phyloP scores from a whole-genome alignment of 2,888 invertebrate genomes.

The Panopea generosa region DNA sequence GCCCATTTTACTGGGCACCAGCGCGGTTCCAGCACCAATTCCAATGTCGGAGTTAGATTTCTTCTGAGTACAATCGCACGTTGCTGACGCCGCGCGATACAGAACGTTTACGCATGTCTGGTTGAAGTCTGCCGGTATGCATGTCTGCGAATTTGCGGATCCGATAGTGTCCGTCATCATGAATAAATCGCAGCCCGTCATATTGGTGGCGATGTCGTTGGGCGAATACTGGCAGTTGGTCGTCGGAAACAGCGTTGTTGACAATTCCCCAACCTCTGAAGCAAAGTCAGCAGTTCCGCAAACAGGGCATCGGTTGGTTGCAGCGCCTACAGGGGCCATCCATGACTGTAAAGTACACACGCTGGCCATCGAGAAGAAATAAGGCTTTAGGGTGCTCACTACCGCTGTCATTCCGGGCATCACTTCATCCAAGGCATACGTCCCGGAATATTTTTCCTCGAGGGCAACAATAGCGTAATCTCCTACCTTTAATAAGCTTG shows the following conservation, averaged over 20 bases:
- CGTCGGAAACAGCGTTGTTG: no score
- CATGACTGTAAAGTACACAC: slow-evolving; percentile 48
- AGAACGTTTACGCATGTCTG: slow-evolving; percentile 22
- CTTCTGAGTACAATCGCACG: slow-evolving; percentile 33
- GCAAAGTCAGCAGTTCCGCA: slow-evolving; percentile 45
- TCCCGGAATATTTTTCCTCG: slow-evolving; percentile 15
- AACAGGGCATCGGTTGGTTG: slow-evolving; percentile 46
- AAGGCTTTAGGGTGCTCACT: slow-evolving; percentile 21
- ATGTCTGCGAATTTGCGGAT: slow-evolving; percentile 21
- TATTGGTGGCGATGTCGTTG: slow-evolving; percentile 14
- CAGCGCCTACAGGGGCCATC: slow-evolving; percentile 34
- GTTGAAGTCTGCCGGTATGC: slow-evolving; percentile 24
- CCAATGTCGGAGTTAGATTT: background rate
- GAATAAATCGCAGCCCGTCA: slow-evolving; percentile 37
- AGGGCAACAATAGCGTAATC: slow-evolving; percentile 42
- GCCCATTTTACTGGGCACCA: slow-evolving; percentile 5
- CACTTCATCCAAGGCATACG: slow-evolving; percentile 37
- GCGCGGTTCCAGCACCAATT: slow-evolving; percentile 9
- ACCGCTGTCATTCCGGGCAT: slow-evolving; percentile 42
- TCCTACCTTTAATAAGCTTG: slow-evolving; percentile 28
- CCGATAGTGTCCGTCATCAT: slow-evolving; percentile 23
- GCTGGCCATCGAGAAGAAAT: slow-evolving; percentile 36
- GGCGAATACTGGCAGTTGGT: slow-evolving; percentile 13
- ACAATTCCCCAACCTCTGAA: slow-evolving; percentile 1
- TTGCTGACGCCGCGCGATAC: slow-evolving; percentile 16